These are phyloP conservation scores for Zonitis immaculata DNA, from an alignment of 2,888 invertebrate genomes.

Conservation along the genomic window DNA sequence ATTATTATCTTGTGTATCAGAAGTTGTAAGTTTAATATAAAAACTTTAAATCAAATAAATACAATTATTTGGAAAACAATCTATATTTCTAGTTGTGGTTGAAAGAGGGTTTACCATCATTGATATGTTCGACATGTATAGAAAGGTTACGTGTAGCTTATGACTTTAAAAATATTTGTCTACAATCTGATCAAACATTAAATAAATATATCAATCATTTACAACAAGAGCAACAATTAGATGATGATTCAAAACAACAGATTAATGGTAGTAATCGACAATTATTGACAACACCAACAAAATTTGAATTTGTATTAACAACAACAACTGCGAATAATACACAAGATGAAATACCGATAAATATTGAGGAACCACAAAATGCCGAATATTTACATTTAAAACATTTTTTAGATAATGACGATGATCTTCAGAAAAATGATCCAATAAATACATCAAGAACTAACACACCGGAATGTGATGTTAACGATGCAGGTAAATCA, in stretches of 20 bases:
- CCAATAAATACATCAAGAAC: conserved; percentile 32
- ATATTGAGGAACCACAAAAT: conserved; percentile 38
- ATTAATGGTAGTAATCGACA: conserved; percentile 19
- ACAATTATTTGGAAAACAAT: no score
- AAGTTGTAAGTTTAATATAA: conserved; percentile 42
- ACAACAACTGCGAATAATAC: conserved; percentile 12
- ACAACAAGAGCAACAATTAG: conserved; percentile 26
- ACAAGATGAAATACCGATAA: conserved; percentile 30
- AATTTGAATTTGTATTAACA: conserved; percentile 36
- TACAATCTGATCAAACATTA: conserved; percentile 41
- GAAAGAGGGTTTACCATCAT: conserved; percentile 39
- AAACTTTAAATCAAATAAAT: no score
- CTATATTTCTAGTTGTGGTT: conserved; percentile 40
- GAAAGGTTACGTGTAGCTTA: conserved; percentile 41
- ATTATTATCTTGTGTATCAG: conserved; percentile 41
- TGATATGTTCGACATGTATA: conserved; percentile 42
- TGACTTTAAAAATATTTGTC: conserved; percentile 40
- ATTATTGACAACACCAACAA: conserved; percentile 34
- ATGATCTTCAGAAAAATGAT: conserved; percentile 35
- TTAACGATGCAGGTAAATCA: conserved; percentile 14
- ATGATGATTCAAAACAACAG: conserved; percentile 25
- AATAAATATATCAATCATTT: conserved; percentile 35
- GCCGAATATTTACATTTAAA: conserved; percentile 42
- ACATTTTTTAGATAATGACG: conserved; percentile 44
- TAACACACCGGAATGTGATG: conserved; percentile 30